These are phyloP conservation scores for Dichetophora obliterata DNA, from an alignment of 2,888 invertebrate species.

Conservation along the genomic window DNA sequence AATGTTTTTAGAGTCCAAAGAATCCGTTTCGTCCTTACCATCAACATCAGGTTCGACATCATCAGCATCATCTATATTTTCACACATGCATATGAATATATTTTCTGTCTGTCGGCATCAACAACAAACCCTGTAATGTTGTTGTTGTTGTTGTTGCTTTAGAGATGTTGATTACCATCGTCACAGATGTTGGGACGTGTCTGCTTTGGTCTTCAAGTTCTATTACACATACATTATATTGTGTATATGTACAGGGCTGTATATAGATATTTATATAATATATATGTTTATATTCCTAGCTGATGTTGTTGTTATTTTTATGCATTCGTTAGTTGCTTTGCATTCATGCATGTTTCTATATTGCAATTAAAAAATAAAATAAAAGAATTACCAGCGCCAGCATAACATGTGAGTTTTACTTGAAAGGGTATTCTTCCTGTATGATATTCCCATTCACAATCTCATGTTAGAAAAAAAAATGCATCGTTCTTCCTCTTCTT, in stretches of 20 bases:
- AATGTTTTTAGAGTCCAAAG: too few relatives aligned
- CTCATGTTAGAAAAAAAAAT: not conserved
- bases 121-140: not conserved
- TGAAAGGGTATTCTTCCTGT: not conserved
- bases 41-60: too few relatives aligned
- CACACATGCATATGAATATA: too few relatives aligned
- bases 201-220: constrained; percentile 1
- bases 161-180: constrained; percentile 9
- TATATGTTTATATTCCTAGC: not conserved
- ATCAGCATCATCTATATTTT: too few relatives aligned
- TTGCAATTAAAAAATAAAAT: constrained; percentile 13
- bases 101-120: not conserved
- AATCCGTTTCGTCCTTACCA: too few relatives aligned
- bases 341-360: not conserved
- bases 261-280: not conserved
- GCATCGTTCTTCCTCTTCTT: not conserved
- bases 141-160: not conserved
- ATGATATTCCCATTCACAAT: not conserved
- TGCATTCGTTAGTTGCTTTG: constrained; percentile 9
- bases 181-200: constrained; percentile 8
- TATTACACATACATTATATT: not conserved
- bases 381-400: not conserved
- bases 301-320: not conserved
- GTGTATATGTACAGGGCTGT: not conserved
- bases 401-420: not conserved